Base-by-base conservation (phyloP, 1,140 invertebrate species). In the Saxidomus purpurata region DNA sequence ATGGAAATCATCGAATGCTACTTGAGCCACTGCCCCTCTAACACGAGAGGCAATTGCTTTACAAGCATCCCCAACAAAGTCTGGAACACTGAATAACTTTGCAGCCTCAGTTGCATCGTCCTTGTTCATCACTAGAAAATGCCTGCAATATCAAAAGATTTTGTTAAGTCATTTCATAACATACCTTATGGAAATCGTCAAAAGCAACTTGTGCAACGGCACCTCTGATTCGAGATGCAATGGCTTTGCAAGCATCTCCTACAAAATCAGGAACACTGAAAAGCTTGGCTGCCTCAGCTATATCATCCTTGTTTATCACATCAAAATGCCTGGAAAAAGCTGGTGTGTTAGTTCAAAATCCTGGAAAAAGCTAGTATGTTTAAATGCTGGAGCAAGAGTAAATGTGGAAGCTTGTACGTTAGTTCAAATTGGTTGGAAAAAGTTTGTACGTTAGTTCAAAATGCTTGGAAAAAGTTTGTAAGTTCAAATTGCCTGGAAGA, bases 191-290 rank as follows among this genome's bases (percentile, higher is more conserved):
- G 90, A 96, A 96, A 90, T 97, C 96, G 93, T 97, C 96, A 92
- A 97, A 97, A 84, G 95, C 94, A 4, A 96, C 96, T 81, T 94
- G 92, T 28, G 96, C 96, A 8, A 97, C 96, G 71, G 96, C 95
- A 38, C 96, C 96, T 93, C 96, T 92, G 25, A 97, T 95, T 22
- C 96, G 79, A 15, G 96, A 96, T 8, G 96, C 96, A 61, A 97
- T 95, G 11, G 96, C 96, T 91, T 97, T 97, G 87, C 96, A 96
- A 22, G 96, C 93, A 93, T 97, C 96, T 31, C 96, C 96, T 80
- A 96, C 95, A 93, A 97, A 97, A 92, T 97, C 96, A 52, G 96
- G 96, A 9, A 97, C 96, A 93, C 95, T 96, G 92, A 97, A 97
- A 11, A 97, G 82, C 91, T 96, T 96, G 19, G 95, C 93, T 36